Evolutionary conservation across 2,888 invertebrate species (phyloP), one percentile per base, ranked within the genome.

Genomic region (Pseudococcus viburni): DNA sequence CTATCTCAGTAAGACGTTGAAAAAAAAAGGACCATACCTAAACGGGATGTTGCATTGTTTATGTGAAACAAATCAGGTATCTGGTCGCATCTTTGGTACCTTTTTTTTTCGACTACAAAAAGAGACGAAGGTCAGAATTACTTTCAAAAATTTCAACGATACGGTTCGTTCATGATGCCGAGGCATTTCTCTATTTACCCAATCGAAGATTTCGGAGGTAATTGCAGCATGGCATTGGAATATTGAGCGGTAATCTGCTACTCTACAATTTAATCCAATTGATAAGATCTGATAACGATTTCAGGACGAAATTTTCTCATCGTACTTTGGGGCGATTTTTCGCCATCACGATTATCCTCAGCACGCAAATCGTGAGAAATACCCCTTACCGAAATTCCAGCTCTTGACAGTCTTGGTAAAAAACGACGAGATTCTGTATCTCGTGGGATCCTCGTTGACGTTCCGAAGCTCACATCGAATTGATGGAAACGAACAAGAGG

Each of bases 41-140:
- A 83, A 83, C 19, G 46, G 19, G 9, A 33, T 9, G 42, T 19
- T 83, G 46, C 46, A 33, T 83, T 73, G 73, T 73, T 73, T 83
- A 19, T 83, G 80, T 83, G 80, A 83, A 83, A 83, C 80, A 83
- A 83, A 83, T 83, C 80, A 83, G 80, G 80, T 83, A 83, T 83
- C 80, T 83, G 80, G 80, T 46, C 17, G 73, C 80, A 83, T 83
- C 80, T 42, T n/a, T 26, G 46, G 17, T 80, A 51, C 19, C 4
- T 80, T 80, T 83, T 83, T 46, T 46, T 11, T 33, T 46, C 33
- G 8, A 46, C 46, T 19, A 46, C 0, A 17, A 80, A 46, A 83
- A 83, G 26, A 39, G 80, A 46, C 80, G 19, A 83, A 83, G 80
- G 80, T 83, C 80, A 83, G 39, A 42, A 83, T 83, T 83, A 83